These are phyloP conservation scores for Craniophora ligustri DNA, from an alignment of 2,888 invertebrate genomes.

Conservation along the genomic window DNA sequence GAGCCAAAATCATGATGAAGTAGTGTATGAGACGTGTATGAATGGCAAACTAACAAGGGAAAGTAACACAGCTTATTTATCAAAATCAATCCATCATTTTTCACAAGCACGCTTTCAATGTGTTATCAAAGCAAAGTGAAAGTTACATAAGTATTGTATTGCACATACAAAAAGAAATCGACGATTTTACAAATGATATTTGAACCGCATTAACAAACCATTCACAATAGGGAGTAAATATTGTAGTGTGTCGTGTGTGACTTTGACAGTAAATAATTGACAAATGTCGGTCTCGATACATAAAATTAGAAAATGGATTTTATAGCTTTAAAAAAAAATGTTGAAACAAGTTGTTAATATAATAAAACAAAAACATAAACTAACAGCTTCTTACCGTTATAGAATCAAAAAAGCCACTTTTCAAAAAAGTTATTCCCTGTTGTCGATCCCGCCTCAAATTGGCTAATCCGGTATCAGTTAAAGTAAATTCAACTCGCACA, in stretches of 20 bases:
- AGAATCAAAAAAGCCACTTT: too few relatives aligned
- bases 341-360: too few relatives aligned
- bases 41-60: constrained; percentile 24
- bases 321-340: too few relatives aligned
- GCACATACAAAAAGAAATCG: constrained; percentile 41
- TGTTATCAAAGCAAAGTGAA: constrained; percentile 24
- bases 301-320: too few relatives aligned
- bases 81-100: constrained; percentile 41
- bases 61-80: constrained; percentile 37
- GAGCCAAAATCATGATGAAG: neutral
- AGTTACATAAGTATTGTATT: constrained; percentile 32
- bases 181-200: constrained; percentile 43
- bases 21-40: neutral
- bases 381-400: too few relatives aligned
- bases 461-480: constrained; percentile 78
- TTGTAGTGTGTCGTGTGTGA: too few relatives aligned
- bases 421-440: too few relatives aligned
- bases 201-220: constrained; percentile 35
- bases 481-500: constrained; percentile 79
- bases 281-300: too few relatives aligned
- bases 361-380: too few relatives aligned
- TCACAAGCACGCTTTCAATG: constrained; percentile 28
- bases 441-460: constrained; percentile 51
- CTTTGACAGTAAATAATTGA: too few relatives aligned
- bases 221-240: too few relatives aligned